A percentile compares a stretch with the other conserved stretches of the same genome.
These are phyloP conservation scores for Chelonia mydas DNA, from an alignment of 2,797 vertebrate species.

Conservation along the genomic window DNA sequence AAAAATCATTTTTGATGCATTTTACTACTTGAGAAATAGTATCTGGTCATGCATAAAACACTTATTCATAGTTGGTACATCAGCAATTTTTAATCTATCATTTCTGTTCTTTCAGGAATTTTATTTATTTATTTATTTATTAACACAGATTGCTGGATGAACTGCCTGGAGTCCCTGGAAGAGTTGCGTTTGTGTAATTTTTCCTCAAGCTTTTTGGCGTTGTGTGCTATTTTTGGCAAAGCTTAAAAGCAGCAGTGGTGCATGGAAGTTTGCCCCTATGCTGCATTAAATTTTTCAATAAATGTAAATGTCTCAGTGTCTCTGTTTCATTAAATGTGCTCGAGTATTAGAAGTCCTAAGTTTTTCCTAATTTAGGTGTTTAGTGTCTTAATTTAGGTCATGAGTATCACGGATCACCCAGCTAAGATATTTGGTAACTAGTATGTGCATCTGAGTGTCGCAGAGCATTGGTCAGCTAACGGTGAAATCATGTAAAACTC, in stretches of 20 bases:
- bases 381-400: not conserved
- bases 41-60: not conserved
- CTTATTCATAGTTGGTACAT: not conserved
- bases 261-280: not conserved
- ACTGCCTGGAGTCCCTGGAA: not conserved
- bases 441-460: not conserved
- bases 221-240: not conserved
- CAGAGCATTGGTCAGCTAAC: not conserved
- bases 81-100: not conserved
- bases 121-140: too few species aligned
- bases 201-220: not conserved
- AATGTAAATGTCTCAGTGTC: rapidly evolving
- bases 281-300: not conserved
- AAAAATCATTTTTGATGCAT: not conserved
- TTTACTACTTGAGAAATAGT: not conserved
- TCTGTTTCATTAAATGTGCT: not conserved
- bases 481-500: not conserved
- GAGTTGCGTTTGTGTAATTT: too few species aligned
- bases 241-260: rapidly evolving
- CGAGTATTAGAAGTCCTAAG: not conserved
- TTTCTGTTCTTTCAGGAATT: not conserved
- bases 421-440: not conserved
- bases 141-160: not conserved
- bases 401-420: not conserved
- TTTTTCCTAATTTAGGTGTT: not conserved